These are phyloP conservation scores for Stegodyphus dumicola DNA, from an alignment of 1,140 invertebrate species.

Conservation along the genomic window DNA sequence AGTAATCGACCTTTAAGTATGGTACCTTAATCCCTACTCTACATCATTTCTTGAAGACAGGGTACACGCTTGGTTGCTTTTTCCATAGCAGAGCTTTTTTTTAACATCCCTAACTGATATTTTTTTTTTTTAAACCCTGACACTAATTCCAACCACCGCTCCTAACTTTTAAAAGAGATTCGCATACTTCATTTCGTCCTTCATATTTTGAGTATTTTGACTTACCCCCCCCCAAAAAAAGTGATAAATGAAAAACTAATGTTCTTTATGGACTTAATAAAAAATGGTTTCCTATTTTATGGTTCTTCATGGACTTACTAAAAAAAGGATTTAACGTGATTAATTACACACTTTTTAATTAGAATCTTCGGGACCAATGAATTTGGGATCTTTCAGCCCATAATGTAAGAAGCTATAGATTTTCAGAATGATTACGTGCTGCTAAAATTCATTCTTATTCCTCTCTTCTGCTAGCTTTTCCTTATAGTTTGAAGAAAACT, in stretches of 20 bases:
- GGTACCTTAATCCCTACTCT: slow-evolving; percentile 45
- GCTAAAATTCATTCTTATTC: background rate
- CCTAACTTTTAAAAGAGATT: slow-evolving; percentile 52
- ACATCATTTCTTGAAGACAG: slow-evolving; percentile 56
- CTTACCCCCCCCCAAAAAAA: slow-evolving; percentile 39
- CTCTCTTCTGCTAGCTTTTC: background rate
- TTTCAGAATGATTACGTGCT: slow-evolving; percentile 25
- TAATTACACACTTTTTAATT: slow-evolving; percentile 48
- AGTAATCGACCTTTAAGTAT: slow-evolving; percentile 57
- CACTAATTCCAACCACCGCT: slow-evolving; percentile 34
- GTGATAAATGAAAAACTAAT: slow-evolving; percentile 58
- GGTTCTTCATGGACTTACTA: slow-evolving; percentile 30
- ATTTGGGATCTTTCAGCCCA: slow-evolving; percentile 19
- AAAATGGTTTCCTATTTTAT: too few species aligned
- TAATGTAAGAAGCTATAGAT: slow-evolving; percentile 22
- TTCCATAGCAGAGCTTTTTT: slow-evolving; percentile 42
- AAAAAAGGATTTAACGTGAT: slow-evolving; percentile 51
- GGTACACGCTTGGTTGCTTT: slow-evolving; percentile 36
- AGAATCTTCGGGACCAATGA: slow-evolving; percentile 14
- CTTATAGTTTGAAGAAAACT: too few species aligned
- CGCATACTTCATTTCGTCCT: slow-evolving; percentile 54
- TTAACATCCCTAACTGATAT: background rate
- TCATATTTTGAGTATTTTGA: slow-evolving; percentile 53
- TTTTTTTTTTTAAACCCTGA: slow-evolving; percentile 7
- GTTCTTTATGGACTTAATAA: slow-evolving; percentile 26